Percentiles rank a stretch among this genome's conserved stretches.
Evolutionary conservation across 2,888 invertebrate species (phyloP).

Genomic region (Drosophila birchii): DNA sequence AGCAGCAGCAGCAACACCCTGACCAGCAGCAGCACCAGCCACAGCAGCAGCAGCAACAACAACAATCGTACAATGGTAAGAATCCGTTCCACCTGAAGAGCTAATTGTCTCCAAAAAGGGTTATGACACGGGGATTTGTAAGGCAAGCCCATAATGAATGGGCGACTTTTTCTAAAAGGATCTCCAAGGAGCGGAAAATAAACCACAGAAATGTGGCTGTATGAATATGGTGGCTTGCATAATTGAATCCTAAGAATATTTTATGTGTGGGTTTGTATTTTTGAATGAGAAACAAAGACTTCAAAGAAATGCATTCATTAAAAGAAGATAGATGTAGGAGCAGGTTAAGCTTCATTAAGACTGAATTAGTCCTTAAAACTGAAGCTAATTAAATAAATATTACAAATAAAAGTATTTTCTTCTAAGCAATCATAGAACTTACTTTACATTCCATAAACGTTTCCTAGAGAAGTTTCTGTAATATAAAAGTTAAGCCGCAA

Average conservation of each 20-base stretch:
- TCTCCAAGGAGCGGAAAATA: slow-evolving; percentile 27
- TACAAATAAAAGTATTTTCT: background rate
- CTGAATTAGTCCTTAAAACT: background rate
- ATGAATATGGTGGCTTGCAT: slow-evolving; percentile 10
- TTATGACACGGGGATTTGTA: slow-evolving; percentile 12
- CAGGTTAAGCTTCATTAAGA: background rate
- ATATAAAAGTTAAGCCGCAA: background rate
- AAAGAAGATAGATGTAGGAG: too few relatives aligned
- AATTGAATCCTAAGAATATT: slow-evolving; percentile 6
- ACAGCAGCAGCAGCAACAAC: slow-evolving; percentile 30
- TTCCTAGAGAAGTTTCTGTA: too few relatives aligned
- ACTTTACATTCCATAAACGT: background rate
- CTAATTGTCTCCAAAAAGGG: slow-evolving; percentile 20
- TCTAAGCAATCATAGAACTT: background rate
- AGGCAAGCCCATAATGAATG: slow-evolving; percentile 14
- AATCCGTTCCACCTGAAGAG: slow-evolving; percentile 15
- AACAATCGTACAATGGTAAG: slow-evolving; percentile 41
- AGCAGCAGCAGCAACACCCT: slow-evolving; percentile 10
- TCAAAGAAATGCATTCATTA: slow-evolving; percentile 10
- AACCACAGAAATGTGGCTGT: slow-evolving; percentile 12
- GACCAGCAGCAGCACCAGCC: slow-evolving; percentile 18
- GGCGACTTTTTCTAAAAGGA: slow-evolving; percentile 9
- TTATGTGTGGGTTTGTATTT: slow-evolving; percentile 2
- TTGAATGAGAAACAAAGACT: background rate
- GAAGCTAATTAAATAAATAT: background rate